These are phyloP conservation scores for Drosophila anomelani DNA, from an alignment of 2,888 invertebrate species.

Conservation along the genomic window DNA sequence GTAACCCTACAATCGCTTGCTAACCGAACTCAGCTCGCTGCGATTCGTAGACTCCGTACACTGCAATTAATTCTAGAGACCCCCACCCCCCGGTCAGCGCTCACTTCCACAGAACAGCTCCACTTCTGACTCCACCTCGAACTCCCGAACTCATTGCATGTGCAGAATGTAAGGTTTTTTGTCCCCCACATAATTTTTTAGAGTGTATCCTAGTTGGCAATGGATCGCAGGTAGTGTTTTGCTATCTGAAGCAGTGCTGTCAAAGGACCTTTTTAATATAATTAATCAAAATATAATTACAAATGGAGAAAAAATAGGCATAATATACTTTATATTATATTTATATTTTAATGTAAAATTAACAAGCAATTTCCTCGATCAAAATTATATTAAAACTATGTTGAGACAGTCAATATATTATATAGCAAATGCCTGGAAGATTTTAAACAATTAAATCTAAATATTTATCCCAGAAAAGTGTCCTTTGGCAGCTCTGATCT, in stretches of 20 bases:
- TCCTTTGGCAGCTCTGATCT: neutral
- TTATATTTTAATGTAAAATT: too few relatives aligned
- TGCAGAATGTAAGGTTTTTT: constrained; percentile 30
- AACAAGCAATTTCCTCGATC: too few relatives aligned
- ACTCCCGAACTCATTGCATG: constrained; percentile 53
- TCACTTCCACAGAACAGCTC: constrained; percentile 42
- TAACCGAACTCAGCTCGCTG: constrained; percentile 42
- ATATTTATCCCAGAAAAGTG: neutral
- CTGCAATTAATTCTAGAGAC: constrained; percentile 40
- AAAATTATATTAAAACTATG: neutral
- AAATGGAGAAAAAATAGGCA: too few relatives aligned
- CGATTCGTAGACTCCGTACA: constrained; percentile 36
- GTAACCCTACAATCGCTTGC: constrained; percentile 43
- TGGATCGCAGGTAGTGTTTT: constrained; percentile 23
- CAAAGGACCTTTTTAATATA: neutral
- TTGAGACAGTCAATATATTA: neutral
- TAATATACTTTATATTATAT: too few relatives aligned
- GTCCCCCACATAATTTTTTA: constrained; percentile 17
- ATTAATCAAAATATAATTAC: neutral
- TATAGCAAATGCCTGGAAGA: neutral
- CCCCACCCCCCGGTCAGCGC: constrained; percentile 10
- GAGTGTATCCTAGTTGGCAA: constrained; percentile 32
- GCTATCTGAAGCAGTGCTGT: neutral
- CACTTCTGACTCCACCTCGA: constrained; percentile 44
- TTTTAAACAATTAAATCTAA: neutral